phyloP scores from a whole-genome alignment of 2,888 invertebrate species.

The Trichopoda pennipes region DNA sequence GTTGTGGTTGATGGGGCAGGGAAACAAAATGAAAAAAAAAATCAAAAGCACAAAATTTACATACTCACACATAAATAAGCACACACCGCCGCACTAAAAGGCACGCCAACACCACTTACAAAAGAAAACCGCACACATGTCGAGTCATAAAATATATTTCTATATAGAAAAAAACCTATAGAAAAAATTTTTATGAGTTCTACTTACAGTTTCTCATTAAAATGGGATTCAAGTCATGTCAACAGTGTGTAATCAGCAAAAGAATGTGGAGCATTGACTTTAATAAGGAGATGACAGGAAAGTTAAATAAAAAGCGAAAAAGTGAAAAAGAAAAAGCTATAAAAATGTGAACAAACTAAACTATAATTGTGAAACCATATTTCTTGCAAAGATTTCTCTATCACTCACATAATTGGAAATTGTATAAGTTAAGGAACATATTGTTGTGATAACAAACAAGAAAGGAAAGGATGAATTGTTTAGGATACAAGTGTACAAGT shows the following conservation, averaged over 20 bases:
- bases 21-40: not conserved
- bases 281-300: slow-evolving; percentile 42
- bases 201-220: slow-evolving; percentile 66
- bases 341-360: slow-evolving; percentile 11
- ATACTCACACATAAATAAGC: slow-evolving; percentile 16
- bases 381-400: slow-evolving; percentile 29
- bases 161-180: not conserved
- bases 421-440: slow-evolving; percentile 30
- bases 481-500: too few relatives aligned
- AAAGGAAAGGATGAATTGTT: not conserved
- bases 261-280: slow-evolving; percentile 61
- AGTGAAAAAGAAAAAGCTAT: slow-evolving; percentile 15
- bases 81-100: slow-evolving; percentile 14
- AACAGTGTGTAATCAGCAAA: slow-evolving; percentile 62
- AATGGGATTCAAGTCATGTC: slow-evolving; percentile 65
- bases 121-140: slow-evolving; percentile 18
- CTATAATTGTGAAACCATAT: slow-evolving; percentile 19
- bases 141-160: slow-evolving; percentile 43
- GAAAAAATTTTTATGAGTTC: slow-evolving; percentile 41
- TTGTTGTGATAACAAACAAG: slow-evolving; percentile 36
- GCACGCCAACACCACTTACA: not conserved
- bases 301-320: slow-evolving; percentile 23
- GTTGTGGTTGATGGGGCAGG: slow-evolving; percentile 3
- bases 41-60: not conserved
- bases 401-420: slow-evolving; percentile 8